Conservation (phyloP, 1,140 invertebrate genomes). For the Pseudomyrmex flavicornis region DNA sequence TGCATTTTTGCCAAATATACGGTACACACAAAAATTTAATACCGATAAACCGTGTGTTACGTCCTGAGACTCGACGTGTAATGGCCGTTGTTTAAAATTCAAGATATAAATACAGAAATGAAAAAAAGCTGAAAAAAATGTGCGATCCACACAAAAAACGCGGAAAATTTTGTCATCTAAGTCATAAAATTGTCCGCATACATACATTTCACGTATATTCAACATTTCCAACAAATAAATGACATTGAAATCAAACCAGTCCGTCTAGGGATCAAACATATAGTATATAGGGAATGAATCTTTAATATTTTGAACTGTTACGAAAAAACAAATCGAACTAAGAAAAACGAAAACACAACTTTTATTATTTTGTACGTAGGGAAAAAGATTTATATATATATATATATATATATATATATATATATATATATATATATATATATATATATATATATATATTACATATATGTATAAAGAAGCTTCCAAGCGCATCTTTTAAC, state of each 20-base stretch:
- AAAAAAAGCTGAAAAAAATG: neutral
- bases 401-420: neutral
- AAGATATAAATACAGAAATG: neutral
- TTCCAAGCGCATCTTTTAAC: constrained; percentile 61
- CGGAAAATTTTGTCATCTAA: neutral
- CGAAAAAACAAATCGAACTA: constrained; percentile 31
- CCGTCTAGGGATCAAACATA: neutral
- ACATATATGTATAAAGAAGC: constrained; percentile 45
- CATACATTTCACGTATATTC: neutral
- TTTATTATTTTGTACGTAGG: constrained; percentile 18
- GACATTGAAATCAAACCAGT: constrained; percentile 19
- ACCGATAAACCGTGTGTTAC: no score
- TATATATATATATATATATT: neutral
- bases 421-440: neutral
- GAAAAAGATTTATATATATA: constrained; percentile 31
- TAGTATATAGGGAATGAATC: neutral
- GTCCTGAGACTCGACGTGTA: no score
- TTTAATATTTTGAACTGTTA: neutral
- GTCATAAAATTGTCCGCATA: no score
- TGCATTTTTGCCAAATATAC: neutral
- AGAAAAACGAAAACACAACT: constrained; percentile 37
- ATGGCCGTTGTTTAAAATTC: neutral
- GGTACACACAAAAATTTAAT: neutral
- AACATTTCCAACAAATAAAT: constrained; percentile 33
- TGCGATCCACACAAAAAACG: neutral